Evolutionary conservation across 2,113 vertebrate genomes (phyloP), one percentile per base, ranked within the genome.

Genomic region (Phaethornis superciliosus): DNA sequence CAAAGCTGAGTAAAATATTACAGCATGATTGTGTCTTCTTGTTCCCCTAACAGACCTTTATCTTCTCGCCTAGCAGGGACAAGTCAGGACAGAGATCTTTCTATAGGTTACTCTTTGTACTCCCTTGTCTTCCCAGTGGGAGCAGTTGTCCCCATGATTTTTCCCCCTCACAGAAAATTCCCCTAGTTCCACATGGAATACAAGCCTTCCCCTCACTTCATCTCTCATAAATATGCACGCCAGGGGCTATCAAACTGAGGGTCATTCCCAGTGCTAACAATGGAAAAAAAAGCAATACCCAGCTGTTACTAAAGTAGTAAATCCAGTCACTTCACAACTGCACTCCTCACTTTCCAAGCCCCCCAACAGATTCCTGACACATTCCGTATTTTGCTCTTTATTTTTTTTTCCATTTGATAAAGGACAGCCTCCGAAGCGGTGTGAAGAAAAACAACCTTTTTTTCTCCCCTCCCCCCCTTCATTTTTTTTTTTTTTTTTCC

Each of bases 401-500:
- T 91, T 97, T 95, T 96, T 33, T 95, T 97, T 97, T 97, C 95
- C 95, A 68, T 90, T 97, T 96, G 90, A 74, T 77, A 78, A 81
- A 88, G 67, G 80, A 88, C 81, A 93, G 58, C 75, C 81, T 92
- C 77, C n/a, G 7, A 95, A 81, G 40, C 26, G 85, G 54, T 16
- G 47, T 30, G 92, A 95, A 94, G 79, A 90, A 96, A 97, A 97
- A 96, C 71, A 93, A 93, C 28, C 30, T 56, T 64, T 40, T 40
- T 58, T 55, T 22, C 14, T 4, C 8, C 20, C 16, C 40, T 49
- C 49, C 49, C 49, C 49, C 49, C 15, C 2, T 0, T 16, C 33
- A 19, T 15, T 19, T 19, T 8, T 26, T 47, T 10, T 9, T 30
- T 15, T 19, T 30, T 4, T 19, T 30, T 24, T 55, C 46, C 85